Conservation (phyloP, 2,113 vertebrate species). For the Macquaria australasica region DNA sequence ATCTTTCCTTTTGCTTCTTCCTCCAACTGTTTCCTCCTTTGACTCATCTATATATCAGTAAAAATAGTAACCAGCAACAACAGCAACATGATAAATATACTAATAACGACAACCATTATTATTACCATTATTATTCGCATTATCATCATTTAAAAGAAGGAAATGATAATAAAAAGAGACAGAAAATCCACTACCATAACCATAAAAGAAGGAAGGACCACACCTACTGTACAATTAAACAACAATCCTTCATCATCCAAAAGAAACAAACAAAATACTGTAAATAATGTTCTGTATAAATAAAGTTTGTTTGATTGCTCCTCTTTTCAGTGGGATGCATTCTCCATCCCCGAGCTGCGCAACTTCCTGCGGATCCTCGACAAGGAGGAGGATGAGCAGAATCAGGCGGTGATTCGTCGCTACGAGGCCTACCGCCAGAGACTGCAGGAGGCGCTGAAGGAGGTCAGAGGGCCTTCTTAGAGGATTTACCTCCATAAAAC, state of each 20-base stretch:
- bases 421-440: conserved; percentile 89
- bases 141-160: neutral
- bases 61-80: neutral
- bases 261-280: neutral
- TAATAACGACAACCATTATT: neutral
- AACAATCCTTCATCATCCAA: neutral
- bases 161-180: no score
- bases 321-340: conserved; percentile 93
- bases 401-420: conserved; percentile 85
- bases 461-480: conserved; percentile 84
- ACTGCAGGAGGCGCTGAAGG: conserved; percentile 90
- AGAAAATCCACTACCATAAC: neutral
- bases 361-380: conserved; percentile 97
- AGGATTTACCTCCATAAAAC: neutral
- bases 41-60: neutral
- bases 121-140: no score
- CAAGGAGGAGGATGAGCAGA: conserved; percentile 94
- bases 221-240: neutral
- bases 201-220: neutral
- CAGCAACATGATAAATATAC: neutral
- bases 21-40: neutral
- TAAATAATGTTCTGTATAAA: neutral
- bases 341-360: conserved; percentile 93
- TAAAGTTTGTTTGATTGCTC: neutral
- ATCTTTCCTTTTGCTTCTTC: neutral